phyloP scores from a whole-genome alignment of 2,113 vertebrate genomes.

The Psilopogon haemacephalus region DNA sequence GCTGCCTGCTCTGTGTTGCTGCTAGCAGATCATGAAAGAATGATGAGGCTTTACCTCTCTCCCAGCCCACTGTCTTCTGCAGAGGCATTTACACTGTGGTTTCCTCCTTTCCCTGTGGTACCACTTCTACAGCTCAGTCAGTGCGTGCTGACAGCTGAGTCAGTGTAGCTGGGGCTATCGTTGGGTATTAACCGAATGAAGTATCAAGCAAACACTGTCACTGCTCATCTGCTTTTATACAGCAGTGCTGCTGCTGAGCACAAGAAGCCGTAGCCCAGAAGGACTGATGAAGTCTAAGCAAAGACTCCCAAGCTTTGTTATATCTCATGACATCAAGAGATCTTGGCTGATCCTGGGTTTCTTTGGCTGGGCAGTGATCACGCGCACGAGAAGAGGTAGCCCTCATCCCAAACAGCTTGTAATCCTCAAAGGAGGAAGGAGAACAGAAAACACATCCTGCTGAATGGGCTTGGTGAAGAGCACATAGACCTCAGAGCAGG shows the following conservation, averaged over 20 bases:
- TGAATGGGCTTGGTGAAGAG: neutral
- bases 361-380: neutral
- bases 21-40: neutral
- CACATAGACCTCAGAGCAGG: neutral
- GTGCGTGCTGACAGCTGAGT: neutral
- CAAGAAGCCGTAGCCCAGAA: neutral
- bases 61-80: neutral
- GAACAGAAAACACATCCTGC: neutral
- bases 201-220: too few species aligned
- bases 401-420: neutral
- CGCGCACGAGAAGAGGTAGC: rapidly evolving
- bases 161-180: rapidly evolving
- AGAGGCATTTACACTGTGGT: neutral
- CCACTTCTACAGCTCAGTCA: rapidly evolving
- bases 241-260: neutral
- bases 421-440: neutral
- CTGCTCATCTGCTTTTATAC: neutral
- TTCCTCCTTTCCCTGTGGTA: neutral
- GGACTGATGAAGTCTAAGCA: neutral
- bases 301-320: neutral
- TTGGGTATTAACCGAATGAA: neutral
- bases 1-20: neutral
- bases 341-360: neutral
- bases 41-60: neutral
- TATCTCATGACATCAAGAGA: neutral